These are phyloP conservation scores for Cavia porcellus DNA, from an alignment of 2,113 vertebrate species.

Conservation along the genomic window DNA sequence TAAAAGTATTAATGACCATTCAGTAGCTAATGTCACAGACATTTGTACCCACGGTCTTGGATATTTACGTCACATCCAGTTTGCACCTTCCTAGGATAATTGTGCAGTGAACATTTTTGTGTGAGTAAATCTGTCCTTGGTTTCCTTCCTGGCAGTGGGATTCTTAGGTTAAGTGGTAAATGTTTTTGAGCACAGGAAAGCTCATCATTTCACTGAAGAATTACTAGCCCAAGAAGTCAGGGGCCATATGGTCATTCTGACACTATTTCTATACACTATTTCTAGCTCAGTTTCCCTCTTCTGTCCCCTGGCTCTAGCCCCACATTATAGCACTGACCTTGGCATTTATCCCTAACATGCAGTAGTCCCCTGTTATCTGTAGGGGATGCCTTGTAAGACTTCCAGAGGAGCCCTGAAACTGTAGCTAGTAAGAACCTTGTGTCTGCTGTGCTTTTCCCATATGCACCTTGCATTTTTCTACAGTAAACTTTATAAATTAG, in stretches of 20 bases:
- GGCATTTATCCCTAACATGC: not conserved
- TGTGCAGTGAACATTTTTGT: conserved; percentile 1
- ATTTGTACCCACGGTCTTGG: not conserved
- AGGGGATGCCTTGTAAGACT: not conserved
- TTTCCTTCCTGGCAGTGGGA: not conserved
- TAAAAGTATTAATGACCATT: not conserved
- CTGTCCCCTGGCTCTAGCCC: not conserved
- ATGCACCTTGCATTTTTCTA: not conserved
- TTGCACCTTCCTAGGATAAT: not conserved
- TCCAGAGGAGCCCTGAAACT: not conserved
- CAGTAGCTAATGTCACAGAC: not conserved
- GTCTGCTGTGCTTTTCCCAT: not conserved
- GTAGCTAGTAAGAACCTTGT: not conserved
- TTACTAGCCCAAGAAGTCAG: not conserved
- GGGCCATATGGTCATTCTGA: not conserved
- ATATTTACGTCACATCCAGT: not conserved
- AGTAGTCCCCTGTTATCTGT: not conserved
- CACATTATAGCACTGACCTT: no score
- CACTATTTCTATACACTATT: not conserved
- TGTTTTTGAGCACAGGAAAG: not conserved
- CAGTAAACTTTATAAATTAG: not conserved
- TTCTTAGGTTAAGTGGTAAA: not conserved
- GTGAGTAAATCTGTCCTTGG: not conserved
- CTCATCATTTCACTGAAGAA: conserved; percentile 21
- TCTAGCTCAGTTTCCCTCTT: not conserved